Evolutionary conservation across 2,113 vertebrate genomes (phyloP).

Genomic region (Stigmatopora argus): DNA sequence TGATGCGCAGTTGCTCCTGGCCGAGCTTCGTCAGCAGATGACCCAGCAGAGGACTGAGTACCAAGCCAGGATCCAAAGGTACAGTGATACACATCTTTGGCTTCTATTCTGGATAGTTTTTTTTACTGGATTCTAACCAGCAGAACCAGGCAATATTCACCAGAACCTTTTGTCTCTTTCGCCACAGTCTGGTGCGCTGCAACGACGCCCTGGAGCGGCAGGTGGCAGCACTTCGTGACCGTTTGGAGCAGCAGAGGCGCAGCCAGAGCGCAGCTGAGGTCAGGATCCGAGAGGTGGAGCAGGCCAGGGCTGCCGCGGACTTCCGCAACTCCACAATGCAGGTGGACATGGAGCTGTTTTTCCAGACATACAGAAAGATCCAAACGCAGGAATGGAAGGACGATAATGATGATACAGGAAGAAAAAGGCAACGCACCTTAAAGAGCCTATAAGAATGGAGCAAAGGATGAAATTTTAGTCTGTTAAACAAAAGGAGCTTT

Average conservation of each 20-base stretch:
- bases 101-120: no score
- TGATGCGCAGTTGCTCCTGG: constrained; percentile 41
- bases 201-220: constrained; percentile 68
- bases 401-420: constrained; percentile 8
- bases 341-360: constrained; percentile 76
- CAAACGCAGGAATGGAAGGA: constrained; percentile 42
- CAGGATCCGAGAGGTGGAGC: constrained; percentile 70
- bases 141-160: constrained; percentile 35
- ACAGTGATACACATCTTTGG: not conserved
- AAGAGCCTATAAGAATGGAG: constrained; percentile 30
- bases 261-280: constrained; percentile 63
- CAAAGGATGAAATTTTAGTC: not conserved
- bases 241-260: constrained; percentile 71
- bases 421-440: constrained; percentile 34
- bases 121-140: not conserved
- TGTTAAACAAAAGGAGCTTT: not conserved
- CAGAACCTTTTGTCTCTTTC: not conserved
- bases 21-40: constrained; percentile 64
- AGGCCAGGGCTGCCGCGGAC: constrained; percentile 70
- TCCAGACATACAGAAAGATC: constrained; percentile 67
- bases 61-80: constrained; percentile 67
- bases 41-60: constrained; percentile 67
- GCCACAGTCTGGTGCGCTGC: constrained; percentile 71
- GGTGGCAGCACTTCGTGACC: constrained; percentile 53
- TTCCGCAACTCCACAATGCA: constrained; percentile 69